A percentile compares a stretch with the other conserved stretches of the same genome.
Conservation (phyloP, 2,113 vertebrate species). For the Melozone crissalis region DNA sequence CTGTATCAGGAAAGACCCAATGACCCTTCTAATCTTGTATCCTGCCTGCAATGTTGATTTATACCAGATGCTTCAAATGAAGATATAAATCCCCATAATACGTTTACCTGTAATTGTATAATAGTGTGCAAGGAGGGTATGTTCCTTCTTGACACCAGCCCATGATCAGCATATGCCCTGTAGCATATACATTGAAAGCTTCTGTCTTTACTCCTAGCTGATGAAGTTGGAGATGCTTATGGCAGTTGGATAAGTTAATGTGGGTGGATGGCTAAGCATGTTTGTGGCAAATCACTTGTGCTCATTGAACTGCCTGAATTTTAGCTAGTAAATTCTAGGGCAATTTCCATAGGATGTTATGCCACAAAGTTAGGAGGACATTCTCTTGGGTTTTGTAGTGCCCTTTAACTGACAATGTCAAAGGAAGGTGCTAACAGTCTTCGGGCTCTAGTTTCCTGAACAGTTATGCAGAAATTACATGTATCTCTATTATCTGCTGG, state of each 20-base stretch:
- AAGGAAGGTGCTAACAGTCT: background rate
- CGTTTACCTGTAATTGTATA: conserved; percentile 34
- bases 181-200: background rate
- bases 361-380: background rate
- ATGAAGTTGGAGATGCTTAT: background rate
- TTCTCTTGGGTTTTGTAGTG: background rate
- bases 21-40: conserved; percentile 58
- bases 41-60: conserved; percentile 31
- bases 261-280: background rate
- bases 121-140: conserved; percentile 4
- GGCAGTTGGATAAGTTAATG: background rate
- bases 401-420: background rate
- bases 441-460: background rate
- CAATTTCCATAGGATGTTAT: background rate
- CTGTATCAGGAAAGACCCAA: conserved; percentile 47
- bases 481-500: background rate
- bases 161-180: background rate
- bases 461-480: background rate
- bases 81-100: conserved; percentile 39
- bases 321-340: background rate
- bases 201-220: background rate
- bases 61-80: conserved; percentile 49
- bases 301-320: background rate
- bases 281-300: background rate
- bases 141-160: conserved; percentile 30